Evolutionary conservation across 1,140 invertebrate genomes (phyloP).

Genomic region (Leptinotarsa defecta): DNA sequence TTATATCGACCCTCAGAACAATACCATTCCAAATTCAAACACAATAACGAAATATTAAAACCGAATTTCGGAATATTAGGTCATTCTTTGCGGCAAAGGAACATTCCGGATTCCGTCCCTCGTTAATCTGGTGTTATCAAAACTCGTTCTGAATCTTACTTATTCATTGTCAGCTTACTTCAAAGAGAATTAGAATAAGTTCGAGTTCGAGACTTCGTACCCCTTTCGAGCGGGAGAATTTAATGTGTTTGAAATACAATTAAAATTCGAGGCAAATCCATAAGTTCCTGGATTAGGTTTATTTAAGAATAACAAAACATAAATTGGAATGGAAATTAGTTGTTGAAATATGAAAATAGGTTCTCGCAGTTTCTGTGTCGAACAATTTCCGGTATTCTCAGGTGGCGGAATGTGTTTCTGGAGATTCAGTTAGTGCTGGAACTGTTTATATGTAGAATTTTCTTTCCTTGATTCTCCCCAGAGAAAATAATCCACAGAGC

Average conservation of each 20-base stretch:
- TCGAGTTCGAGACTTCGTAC: slow-evolving; percentile 37
- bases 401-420: too few species aligned
- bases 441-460: too few species aligned
- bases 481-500: too few species aligned
- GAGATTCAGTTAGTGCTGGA: too few species aligned
- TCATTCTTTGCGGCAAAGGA: slow-evolving; percentile 14
- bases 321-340: slow-evolving; percentile 24
- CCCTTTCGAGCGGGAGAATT: slow-evolving; percentile 35
- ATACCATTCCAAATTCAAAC: slow-evolving; percentile 26
- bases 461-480: too few species aligned
- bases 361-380: background rate
- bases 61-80: slow-evolving; percentile 13
- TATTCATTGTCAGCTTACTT: slow-evolving; percentile 50
- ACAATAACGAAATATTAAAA: slow-evolving; percentile 29
- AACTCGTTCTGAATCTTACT: slow-evolving; percentile 46
- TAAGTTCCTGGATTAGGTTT: slow-evolving; percentile 30
- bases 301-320: slow-evolving; percentile 31
- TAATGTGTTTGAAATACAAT: slow-evolving; percentile 40
- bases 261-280: slow-evolving; percentile 31
- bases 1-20: slow-evolving; percentile 10
- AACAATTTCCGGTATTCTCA: too few species aligned
- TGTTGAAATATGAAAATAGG: slow-evolving; percentile 4
- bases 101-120: slow-evolving; percentile 1
- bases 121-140: slow-evolving; percentile 39
- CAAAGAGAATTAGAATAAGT: slow-evolving; percentile 47